phyloP scores from a whole-genome alignment of 2,113 vertebrate genomes.

The Chelonoidis abingdonii region DNA sequence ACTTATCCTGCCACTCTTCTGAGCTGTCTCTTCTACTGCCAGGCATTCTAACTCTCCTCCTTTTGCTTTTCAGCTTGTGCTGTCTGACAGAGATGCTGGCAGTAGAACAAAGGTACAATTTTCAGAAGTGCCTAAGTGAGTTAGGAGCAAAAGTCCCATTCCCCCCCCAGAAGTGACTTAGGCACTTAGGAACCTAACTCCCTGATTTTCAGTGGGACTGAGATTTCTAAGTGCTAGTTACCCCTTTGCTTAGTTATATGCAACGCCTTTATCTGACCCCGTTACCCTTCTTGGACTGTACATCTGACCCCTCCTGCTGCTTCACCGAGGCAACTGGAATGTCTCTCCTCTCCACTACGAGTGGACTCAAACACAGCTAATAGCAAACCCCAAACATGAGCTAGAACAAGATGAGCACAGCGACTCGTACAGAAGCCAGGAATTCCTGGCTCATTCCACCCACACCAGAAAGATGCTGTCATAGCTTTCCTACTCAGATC shows the following conservation, averaged over 20 bases:
- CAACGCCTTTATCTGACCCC: background rate
- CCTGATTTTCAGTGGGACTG: background rate
- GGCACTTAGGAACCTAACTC: background rate
- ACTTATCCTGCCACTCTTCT: accelerated
- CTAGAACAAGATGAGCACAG: accelerated
- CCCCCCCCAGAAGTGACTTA: background rate
- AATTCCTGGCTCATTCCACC: background rate
- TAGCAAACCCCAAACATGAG: accelerated
- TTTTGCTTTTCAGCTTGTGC: background rate
- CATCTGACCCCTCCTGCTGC: background rate
- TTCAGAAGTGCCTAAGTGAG: background rate
- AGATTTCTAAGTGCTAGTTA: too few species aligned
- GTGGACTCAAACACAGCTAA: accelerated
- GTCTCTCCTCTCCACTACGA: conserved; percentile 8
- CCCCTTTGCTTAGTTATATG: background rate
- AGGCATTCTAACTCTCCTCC: background rate
- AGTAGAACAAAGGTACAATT: background rate
- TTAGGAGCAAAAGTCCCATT: background rate
- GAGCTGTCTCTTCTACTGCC: background rate
- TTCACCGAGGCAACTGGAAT: background rate
- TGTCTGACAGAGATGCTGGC: accelerated
- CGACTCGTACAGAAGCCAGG: background rate
- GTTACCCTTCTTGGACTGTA: background rate
- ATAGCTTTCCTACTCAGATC: too few species aligned
- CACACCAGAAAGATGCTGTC: background rate